A percentile compares a stretch with the other conserved stretches of the same genome.
These are phyloP conservation scores for Aphis gossypii DNA, from an alignment of 1,140 invertebrate genomes.

Conservation along the genomic window DNA sequence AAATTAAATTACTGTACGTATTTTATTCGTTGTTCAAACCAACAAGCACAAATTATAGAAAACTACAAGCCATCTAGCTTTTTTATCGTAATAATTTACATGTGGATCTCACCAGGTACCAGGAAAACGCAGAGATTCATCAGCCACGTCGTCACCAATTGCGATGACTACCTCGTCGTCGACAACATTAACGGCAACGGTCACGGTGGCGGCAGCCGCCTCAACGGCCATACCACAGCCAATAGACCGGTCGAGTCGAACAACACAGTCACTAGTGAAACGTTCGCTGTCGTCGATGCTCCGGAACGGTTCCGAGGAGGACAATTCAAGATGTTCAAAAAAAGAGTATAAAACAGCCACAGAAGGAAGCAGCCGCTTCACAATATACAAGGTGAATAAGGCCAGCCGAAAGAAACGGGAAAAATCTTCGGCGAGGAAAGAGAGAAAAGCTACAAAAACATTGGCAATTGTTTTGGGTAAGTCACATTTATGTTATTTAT, in stretches of 20 bases:
- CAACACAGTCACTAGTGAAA: conserved; percentile 41
- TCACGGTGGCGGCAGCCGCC: neutral
- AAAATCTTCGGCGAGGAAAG: conserved; percentile 92
- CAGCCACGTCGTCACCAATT: neutral
- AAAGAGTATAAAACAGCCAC: conserved; percentile 73
- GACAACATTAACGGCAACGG: neutral
- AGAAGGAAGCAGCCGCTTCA: conserved; percentile 73
- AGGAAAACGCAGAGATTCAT: conserved; percentile 25
- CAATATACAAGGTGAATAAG: conserved; percentile 91
- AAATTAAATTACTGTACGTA: neutral
- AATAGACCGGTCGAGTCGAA: neutral
- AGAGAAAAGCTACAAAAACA: conserved; percentile 99
- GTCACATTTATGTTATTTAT: conserved; percentile 60
- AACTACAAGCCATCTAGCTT: neutral
- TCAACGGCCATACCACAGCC: neutral
- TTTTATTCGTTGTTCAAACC: neutral
- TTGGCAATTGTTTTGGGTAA: conserved; percentile 97
- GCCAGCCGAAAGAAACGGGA: conserved; percentile 93
- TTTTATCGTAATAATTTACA: neutral
- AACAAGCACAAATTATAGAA: neutral
- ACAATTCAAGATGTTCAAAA: conserved; percentile 65
- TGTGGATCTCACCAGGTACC: neutral
- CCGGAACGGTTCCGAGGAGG: conserved; percentile 61
- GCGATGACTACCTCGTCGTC: neutral
- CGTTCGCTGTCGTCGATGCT: conserved; percentile 50